Evolutionary conservation across 1,140 invertebrate species (phyloP).

Genomic region (Caenorhabditis inopinata): DNA sequence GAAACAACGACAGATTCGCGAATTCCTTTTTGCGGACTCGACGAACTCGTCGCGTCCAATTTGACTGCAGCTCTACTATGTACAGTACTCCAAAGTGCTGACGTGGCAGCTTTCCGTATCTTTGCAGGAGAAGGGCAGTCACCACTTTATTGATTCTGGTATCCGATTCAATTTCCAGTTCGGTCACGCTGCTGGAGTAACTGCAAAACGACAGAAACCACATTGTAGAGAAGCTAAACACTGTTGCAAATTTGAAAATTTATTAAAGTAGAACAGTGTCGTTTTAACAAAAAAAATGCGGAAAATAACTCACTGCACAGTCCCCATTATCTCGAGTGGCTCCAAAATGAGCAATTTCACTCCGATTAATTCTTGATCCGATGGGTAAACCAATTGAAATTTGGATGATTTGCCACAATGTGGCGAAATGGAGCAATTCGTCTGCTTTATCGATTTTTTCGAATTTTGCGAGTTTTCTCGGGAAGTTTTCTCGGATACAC

Average conservation of each 20-base stretch:
- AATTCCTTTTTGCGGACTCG: neutral
- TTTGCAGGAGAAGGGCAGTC: neutral
- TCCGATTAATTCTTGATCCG: neutral
- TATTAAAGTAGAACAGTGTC: no score
- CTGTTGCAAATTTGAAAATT: no score
- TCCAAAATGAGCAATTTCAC: neutral
- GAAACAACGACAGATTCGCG: neutral
- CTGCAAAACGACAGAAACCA: neutral
- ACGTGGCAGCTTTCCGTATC: neutral
- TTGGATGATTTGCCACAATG: neutral
- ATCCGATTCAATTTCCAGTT: neutral
- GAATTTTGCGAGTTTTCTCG: no score
- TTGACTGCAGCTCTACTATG: neutral
- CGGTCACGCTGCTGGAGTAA: neutral
- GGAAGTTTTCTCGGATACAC: neutral
- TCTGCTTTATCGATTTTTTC: no score
- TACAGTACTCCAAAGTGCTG: neutral
- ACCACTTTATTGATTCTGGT: neutral
- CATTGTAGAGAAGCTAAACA: neutral
- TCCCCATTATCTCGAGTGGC: neutral
- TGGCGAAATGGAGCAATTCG: neutral
- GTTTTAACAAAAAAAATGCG: no score
- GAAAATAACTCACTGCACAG: neutral
- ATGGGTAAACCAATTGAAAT: slow-evolving; percentile 15
- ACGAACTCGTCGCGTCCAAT: neutral